Evolutionary conservation across 2,888 invertebrate genomes (phyloP).

Genomic region (Melitaea athalia): DNA sequence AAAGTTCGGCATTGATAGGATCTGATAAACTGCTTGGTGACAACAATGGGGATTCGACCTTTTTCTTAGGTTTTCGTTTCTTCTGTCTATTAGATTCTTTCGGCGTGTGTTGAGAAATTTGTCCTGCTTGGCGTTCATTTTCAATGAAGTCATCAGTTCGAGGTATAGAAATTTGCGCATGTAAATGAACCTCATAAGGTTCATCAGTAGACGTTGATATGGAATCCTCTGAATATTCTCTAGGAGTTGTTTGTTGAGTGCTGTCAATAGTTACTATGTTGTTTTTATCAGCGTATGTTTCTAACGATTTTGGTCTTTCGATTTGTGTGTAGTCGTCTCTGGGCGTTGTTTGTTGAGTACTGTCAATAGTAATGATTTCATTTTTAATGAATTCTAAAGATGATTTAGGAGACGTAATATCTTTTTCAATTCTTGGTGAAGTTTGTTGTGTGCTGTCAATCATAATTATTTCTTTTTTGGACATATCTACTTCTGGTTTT

Average conservation of each 20-base stretch:
- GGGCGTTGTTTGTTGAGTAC: constrained; percentile 59
- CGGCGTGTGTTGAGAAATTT: constrained; percentile 56
- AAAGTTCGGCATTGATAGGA: constrained; percentile 76
- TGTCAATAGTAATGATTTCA: constrained; percentile 54
- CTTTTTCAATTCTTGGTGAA: constrained; percentile 71
- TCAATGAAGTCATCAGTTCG: constrained; percentile 67
- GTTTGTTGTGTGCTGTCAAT: constrained; percentile 76
- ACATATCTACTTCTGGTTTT: constrained; percentile 34
- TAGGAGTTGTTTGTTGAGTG: constrained; percentile 82
- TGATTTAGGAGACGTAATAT: constrained; percentile 37
- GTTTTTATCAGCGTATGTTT: constrained; percentile 25
- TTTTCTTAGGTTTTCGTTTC: constrained; percentile 69
- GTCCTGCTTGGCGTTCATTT: constrained; percentile 63
- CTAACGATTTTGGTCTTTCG: constrained; percentile 14
- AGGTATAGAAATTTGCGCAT: constrained; percentile 82
- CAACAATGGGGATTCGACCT: constrained; percentile 62
- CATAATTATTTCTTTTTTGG: constrained; percentile 42
- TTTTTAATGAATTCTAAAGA: constrained; percentile 47
- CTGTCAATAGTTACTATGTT: constrained; percentile 44
- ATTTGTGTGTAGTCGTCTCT: constrained; percentile 33
- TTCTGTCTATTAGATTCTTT: constrained; percentile 68
- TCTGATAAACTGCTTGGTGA: constrained; percentile 78
- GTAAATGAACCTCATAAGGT: constrained; percentile 83
- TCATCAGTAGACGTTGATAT: constrained; percentile 79
- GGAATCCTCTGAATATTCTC: constrained; percentile 77